Conservation (phyloP, 1,140 invertebrate species). For the Diuraphis noxia region DNA sequence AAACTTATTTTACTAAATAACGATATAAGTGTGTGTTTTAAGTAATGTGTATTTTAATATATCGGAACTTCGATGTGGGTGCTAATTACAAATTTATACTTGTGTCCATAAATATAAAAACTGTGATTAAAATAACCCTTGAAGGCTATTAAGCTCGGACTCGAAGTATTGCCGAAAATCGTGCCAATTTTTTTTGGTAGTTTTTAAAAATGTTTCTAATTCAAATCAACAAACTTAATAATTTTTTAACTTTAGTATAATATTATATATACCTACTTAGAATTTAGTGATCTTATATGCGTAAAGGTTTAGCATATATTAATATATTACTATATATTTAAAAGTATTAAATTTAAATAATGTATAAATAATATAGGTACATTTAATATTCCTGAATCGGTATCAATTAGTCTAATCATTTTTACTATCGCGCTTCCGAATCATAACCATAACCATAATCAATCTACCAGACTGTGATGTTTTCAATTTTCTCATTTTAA, state of each 20-base stretch:
- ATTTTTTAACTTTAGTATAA: not conserved
- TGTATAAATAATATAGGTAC: too few species aligned
- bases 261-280: not conserved
- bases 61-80: not conserved
- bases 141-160: slow-evolving; percentile 15
- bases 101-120: not conserved
- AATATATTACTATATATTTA: not conserved
- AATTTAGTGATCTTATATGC: not conserved
- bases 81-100: not conserved
- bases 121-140: slow-evolving; percentile 27
- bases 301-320: not conserved
- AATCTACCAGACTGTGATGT: not conserved
- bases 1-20: not conserved
- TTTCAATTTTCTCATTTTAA: slow-evolving; percentile 8
- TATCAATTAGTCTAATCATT: not conserved
- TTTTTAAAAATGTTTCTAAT: not conserved
- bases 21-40: not conserved
- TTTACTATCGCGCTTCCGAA: not conserved
- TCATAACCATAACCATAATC: slow-evolving; percentile 22
- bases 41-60: not conserved
- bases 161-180: slow-evolving; percentile 11
- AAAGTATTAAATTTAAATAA: not conserved
- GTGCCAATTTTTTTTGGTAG: slow-evolving; percentile 13
- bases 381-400: not conserved
- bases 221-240: slow-evolving; percentile 20